Percentiles rank a stretch among this genome's conserved stretches.
phyloP scores from a whole-genome alignment of 2,113 vertebrate species.

The Amia ocellicauda region DNA sequence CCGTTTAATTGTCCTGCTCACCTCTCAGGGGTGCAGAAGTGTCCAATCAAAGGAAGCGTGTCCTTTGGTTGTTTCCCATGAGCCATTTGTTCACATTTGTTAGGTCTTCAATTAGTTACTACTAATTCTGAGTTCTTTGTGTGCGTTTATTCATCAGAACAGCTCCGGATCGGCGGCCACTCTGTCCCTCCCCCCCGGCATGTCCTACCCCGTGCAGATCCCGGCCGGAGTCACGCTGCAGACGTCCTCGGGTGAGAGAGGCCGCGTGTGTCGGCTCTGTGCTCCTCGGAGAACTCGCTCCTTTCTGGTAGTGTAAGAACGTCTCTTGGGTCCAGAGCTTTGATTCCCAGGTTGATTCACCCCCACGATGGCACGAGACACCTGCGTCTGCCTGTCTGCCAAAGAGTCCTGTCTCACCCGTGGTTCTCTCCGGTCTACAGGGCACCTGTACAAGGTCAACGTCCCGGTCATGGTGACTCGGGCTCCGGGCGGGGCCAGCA shows the following conservation, averaged over 20 bases:
- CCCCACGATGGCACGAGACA: neutral
- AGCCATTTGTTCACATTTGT: no score
- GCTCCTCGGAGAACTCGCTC: neutral
- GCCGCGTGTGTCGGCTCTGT: neutral
- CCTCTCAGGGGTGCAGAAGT: no score
- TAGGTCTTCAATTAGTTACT: no score
- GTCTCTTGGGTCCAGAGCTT: no score
- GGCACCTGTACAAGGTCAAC: constrained; percentile 89
- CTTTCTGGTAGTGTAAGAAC: no score
- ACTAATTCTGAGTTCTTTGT: no score
- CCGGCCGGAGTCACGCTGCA: constrained; percentile 88
- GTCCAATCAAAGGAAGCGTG: no score
- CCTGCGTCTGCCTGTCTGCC: no score
- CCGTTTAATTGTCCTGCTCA: no score
- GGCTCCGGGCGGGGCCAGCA: constrained; percentile 62
- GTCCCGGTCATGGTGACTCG: constrained; percentile 89
- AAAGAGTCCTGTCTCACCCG: neutral
- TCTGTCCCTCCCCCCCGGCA: constrained; percentile 72
- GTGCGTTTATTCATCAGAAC: no score
- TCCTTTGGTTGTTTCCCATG: no score
- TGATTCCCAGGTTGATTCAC: neutral
- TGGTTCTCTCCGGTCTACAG: constrained; percentile 51
- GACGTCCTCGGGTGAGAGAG: constrained; percentile 76
- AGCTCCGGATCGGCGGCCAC: constrained; percentile 56
- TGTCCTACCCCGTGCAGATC: constrained; percentile 83